These are phyloP conservation scores for Patella depressa DNA, from an alignment of 2,888 invertebrate genomes.

Conservation along the genomic window DNA sequence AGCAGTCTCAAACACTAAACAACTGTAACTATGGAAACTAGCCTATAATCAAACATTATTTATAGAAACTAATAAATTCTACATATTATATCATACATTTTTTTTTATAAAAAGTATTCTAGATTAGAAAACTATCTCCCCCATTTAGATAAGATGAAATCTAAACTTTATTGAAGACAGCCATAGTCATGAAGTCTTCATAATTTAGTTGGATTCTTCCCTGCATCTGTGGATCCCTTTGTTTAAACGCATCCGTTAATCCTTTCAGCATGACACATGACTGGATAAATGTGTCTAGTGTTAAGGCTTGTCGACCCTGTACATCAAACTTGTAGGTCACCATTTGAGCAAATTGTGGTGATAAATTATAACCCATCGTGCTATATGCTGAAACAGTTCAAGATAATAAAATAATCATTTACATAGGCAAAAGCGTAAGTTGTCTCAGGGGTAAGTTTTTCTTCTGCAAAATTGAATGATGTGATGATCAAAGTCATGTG, in stretches of 20 bases:
- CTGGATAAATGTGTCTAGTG: conserved; percentile 91
- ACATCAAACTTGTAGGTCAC: conserved; percentile 81
- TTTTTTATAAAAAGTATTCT: too few relatives aligned
- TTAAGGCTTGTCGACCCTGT: conserved; percentile 76
- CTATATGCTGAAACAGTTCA: conserved; percentile 78
- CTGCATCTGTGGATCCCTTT: conserved; percentile 83
- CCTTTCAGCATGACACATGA: conserved; percentile 87
- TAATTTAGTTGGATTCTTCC: conserved; percentile 88
- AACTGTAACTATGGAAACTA: too few relatives aligned
- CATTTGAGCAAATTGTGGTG: conserved; percentile 83
- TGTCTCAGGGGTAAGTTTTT: neutral
- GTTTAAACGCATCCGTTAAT: conserved; percentile 83
- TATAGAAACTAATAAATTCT: too few relatives aligned
- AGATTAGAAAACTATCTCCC: too few relatives aligned
- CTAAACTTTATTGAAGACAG: conserved; percentile 74
- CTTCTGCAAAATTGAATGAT: too few relatives aligned
- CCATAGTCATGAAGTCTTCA: conserved; percentile 90
- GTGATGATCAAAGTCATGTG: too few relatives aligned
- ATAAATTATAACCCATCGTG: conserved; percentile 90
- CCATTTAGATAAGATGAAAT: neutral
- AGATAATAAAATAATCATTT: neutral
- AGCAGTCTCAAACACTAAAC: too few relatives aligned
- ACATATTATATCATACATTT: too few relatives aligned
- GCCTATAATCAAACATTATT: too few relatives aligned
- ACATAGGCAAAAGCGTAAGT: neutral